Evolutionary conservation across 1,140 invertebrate genomes (phyloP), one percentile per base, ranked within the genome.

Genomic region (Nixonia krombeini): DNA sequence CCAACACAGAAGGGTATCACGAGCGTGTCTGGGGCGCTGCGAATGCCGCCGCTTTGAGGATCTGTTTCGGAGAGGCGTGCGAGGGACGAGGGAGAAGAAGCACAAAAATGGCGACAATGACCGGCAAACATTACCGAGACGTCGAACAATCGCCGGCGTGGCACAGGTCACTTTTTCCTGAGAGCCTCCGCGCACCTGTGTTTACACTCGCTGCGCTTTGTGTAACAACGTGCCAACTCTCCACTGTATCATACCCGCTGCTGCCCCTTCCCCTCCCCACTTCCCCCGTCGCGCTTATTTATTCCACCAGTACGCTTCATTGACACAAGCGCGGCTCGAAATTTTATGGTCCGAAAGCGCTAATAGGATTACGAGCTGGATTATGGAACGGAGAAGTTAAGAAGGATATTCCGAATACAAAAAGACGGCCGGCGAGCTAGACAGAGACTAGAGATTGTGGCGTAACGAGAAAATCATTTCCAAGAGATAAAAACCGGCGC

Each of bases 311-410:
- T 26, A 49, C 9, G 28, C 26, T 23, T 37, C 18, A 42, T 41
- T 25, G 41, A 45, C 26, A 18, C 21, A 37, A 15, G 31, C n/a
- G 33, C 8, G 33, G 25, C 38, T 45, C 42, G 41, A 58, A 67
- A 72, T 76, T 75, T 76, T 68, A 75, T 47, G 58, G 50, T 28
- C 35, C 35, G 28, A 12, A 50, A 50, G 33, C 26, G 37, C 47
- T 76, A 78, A 78, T 74, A 75, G 74, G 74, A 78, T 78, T 74
- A 76, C 29, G 55, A 47, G 46, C 51, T 75, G 52, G 69, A 38
- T 59, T 55, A 42, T 40, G 5, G 61, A 13, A 21, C 44, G 53
- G 57, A 65, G 50, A 65, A 65, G 49, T 53, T 49, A 65, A 57
- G 53, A 52, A 41, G 45, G 28, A 65, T 56, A 44, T 15, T 28